These are phyloP conservation scores for Paramormyrops kingsleyae DNA, from an alignment of 2,113 vertebrate genomes.

Conservation along the genomic window DNA sequence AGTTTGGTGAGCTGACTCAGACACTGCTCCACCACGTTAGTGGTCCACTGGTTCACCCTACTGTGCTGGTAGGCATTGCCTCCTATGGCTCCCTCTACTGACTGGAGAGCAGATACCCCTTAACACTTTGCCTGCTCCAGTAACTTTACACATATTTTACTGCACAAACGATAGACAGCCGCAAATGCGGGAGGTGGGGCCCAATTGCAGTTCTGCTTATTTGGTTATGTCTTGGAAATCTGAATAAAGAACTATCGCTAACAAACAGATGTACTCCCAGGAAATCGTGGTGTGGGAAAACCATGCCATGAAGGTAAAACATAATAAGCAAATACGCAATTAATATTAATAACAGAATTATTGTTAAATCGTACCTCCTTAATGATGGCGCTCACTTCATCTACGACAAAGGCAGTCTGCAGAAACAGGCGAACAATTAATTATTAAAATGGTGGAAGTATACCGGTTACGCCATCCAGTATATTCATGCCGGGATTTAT, in stretches of 20 bases:
- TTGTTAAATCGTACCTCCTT: conserved; percentile 70
- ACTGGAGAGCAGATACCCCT: conserved; percentile 45
- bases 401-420: conserved; percentile 77
- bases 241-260: not conserved
- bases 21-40: conserved; percentile 79
- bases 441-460: not conserved
- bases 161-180: not conserved
- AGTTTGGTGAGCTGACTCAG: conserved; percentile 87
- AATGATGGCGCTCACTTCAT: conserved; percentile 85
- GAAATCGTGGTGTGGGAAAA: not conserved
- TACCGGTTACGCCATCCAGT: not conserved
- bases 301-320: not conserved
- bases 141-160: not conserved
- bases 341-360: not conserved
- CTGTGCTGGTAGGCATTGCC: conserved; percentile 84
- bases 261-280: not conserved
- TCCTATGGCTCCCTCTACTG: conserved; percentile 78
- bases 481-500: not conserved
- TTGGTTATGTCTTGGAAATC: not conserved
- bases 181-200: not conserved
- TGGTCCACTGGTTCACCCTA: conserved; percentile 88
- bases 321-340: not conserved
- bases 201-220: not conserved
- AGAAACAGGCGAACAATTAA: conserved; percentile 13
- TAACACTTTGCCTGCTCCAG: not conserved